Evolutionary conservation across 2,113 vertebrate genomes (phyloP), one percentile per base, ranked within the genome.

Genomic region (Girardinichthys multiradiatus): DNA sequence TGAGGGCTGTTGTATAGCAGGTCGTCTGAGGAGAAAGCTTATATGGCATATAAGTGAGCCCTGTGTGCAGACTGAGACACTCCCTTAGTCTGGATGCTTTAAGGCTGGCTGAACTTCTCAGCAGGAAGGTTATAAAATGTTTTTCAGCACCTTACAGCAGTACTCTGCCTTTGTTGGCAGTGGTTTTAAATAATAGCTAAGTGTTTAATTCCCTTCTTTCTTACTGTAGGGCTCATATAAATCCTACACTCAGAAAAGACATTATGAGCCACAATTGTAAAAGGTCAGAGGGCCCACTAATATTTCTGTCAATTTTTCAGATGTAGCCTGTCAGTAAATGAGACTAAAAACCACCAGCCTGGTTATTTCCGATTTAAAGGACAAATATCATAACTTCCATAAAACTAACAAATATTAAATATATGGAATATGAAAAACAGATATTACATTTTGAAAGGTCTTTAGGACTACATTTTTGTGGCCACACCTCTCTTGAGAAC

Each of bases 141-240:
- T 81, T 88, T 74, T 71, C 59, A 76, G 68, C 71, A 70, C 71
- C 81, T 83, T 78, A 69, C 74, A 84, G 87, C 70, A 57, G 21
- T 63, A 65, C 77, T 74, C 77, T 72, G 61, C 64, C 68, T 79
- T 75, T 64, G 70, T 77, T n/a, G 13, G 67, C 15, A 15, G 70
- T 71, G 64, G 64, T 54, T 83, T 85, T 76, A 85, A 86, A 83
- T 79, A 76, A 88, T 72, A 88, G 85, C 81, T 76, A 85, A 89
- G 84, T 79, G 72, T 76, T 88, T 88, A 4, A 69, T 64, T 66
- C 57, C 72, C 71, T 68, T 57, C 14, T 17, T 42, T 17, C 39
- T 70, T 68, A 60, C 48, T 61, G 58, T 57, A 68, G 29, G 27
- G 11, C 28, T 59, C 26, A 29, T 14, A 17, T 59, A 58, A 59